phyloP scores from a whole-genome alignment of 2,797 vertebrate species.

The Anabas testudineus region DNA sequence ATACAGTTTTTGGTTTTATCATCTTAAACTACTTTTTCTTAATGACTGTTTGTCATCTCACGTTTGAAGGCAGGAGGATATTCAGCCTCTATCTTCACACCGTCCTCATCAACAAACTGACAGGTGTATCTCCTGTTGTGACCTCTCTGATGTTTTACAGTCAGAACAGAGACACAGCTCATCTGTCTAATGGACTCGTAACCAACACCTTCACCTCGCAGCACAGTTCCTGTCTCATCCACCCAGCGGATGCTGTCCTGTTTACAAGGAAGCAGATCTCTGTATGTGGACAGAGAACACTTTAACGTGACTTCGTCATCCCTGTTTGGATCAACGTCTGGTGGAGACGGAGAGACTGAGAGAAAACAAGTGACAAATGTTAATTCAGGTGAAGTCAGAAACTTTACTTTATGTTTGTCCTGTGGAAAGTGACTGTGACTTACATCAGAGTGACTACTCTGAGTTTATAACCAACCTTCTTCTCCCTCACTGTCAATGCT shows the following conservation, averaged over 20 bases:
- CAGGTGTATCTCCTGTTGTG: conserved; percentile 41
- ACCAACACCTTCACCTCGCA: fast-evolving
- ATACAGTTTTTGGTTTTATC: too few species aligned
- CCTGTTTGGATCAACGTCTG: not conserved
- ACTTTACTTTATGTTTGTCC: too few species aligned
- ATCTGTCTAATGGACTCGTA: fast-evolving
- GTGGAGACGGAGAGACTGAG: conserved; percentile 33
- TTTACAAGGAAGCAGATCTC: fast-evolving
- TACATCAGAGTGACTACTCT: too few species aligned
- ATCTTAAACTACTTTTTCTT: too few species aligned
- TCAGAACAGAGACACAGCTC: conserved; percentile 3
- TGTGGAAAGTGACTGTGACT: too few species aligned
- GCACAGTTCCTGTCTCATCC: not conserved
- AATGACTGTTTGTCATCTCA: not conserved
- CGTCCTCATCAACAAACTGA: not conserved
- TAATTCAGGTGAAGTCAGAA: too few species aligned
- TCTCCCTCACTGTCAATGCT: too few species aligned
- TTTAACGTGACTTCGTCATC: not conserved
- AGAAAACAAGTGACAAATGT: fast-evolving
- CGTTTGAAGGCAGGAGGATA: conserved; percentile 22
- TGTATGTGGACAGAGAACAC: conserved; percentile 17
- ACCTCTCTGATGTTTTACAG: conserved; percentile 12
- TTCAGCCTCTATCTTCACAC: not conserved
- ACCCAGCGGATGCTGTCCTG: not conserved
- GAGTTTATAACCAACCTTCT: too few species aligned